Conservation (phyloP, 92 coral and sea anemone species). For the Phenganax marumi region DNA sequence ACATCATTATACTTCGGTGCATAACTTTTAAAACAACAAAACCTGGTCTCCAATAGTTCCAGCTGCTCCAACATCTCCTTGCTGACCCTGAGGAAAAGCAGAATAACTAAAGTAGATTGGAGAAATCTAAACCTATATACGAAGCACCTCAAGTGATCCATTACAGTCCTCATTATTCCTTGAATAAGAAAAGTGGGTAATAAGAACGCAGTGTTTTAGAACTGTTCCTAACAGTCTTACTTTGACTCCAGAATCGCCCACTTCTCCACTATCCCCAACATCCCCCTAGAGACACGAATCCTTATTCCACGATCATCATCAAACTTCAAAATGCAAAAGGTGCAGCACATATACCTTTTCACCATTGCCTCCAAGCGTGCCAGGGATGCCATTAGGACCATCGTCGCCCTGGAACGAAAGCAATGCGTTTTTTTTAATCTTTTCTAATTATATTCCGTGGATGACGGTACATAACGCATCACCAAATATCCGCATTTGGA, state of each 20-base stretch:
- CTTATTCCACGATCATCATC: background rate
- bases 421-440: no score
- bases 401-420: background rate
- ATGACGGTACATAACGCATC: no score
- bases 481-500: no score
- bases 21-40: no score
- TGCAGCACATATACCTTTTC: background rate
- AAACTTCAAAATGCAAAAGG: background rate
- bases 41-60: constrained; percentile 9
- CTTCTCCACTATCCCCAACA: background rate
- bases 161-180: no score
- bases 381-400: background rate
- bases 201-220: background rate
- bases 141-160: background rate
- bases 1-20: no score
- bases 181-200: no score
- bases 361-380: background rate
- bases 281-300: constrained; percentile 6
- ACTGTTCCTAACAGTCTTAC: background rate
- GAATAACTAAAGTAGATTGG: background rate
- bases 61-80: background rate
- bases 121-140: background rate
- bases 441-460: no score
- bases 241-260: constrained; percentile 2
- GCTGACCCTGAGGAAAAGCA: background rate